Evolutionary conservation across 2,797 vertebrate genomes (phyloP), one percentile per base, ranked within the genome.

Genomic region (Gorsachius magnificus): DNA sequence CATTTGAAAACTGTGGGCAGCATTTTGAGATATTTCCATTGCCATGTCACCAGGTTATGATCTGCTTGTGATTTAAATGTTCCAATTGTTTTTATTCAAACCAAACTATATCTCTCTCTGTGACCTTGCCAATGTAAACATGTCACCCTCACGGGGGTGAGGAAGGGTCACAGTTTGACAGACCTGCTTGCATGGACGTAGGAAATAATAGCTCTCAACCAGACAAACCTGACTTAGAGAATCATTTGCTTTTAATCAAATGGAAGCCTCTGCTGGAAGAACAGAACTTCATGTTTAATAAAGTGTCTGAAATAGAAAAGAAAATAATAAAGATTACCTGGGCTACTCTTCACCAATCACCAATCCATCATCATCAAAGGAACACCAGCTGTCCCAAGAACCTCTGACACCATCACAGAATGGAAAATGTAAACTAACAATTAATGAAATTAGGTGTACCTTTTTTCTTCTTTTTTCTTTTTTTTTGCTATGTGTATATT

Each of bases 121-220:
- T 91, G 89, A 90, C 92, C 91, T 91, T 89, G 91, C 41, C 92
- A 94, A 71, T 4, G 0, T 96, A 93, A 95, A 95, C 54, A 92
- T 69, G 38, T 70, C 87, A 41, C 41, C 41, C 41, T 41, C 41
- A 41, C 41, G 87, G 57, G 50, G 84, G 89, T 91, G 76, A 78
- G 75, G 68, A 92, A 87, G 36, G 91, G 87, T 93, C 89, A 69
- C 65, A 86, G 5, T 89, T 53, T 95, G 82, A 88, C 57, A 92
- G 82, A 83, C 46, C 41, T 53, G 36, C 50, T 82, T 88, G 57
- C 50, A 31, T 65, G 65, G 71, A n/a, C 69, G 65, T 78, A 61
- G 90, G 79, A 96, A 92, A 85, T 75, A 92, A 85, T 75, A 4
- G 8, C 63, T 92, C 36, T 70, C 75, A 92, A 54, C n/a, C 45